phyloP scores from a whole-genome alignment of 2,113 vertebrate species.

The Cyanoderma ruficeps region DNA sequence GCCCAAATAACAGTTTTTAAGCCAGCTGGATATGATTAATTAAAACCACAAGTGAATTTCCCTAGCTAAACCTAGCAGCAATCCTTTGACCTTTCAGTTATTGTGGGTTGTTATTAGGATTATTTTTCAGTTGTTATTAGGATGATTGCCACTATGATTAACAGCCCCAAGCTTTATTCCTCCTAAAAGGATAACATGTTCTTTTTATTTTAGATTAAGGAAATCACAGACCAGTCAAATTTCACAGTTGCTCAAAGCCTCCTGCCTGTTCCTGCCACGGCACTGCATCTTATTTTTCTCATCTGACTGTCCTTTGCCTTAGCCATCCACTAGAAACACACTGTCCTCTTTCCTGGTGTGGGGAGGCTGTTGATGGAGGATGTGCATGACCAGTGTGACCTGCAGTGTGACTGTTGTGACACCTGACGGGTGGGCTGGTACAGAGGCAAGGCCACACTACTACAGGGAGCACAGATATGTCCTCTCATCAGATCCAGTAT shows the following conservation, averaged over 20 bases:
- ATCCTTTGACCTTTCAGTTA: background rate
- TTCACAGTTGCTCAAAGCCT: background rate
- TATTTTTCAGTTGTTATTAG: slow-evolving; percentile 6
- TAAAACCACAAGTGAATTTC: background rate
- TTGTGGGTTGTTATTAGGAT: background rate
- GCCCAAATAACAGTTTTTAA: background rate
- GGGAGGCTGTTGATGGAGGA: background rate
- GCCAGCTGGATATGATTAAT: background rate
- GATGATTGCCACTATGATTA: background rate
- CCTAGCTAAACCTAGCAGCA: background rate
- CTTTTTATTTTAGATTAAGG: background rate
- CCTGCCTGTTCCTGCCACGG: background rate
- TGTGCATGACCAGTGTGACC: background rate
- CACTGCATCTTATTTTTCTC: background rate
- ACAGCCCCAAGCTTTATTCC: background rate
- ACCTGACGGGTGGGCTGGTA: background rate
- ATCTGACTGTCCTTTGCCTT: background rate
- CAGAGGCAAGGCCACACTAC: background rate
- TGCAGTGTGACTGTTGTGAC: background rate
- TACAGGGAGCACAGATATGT: background rate
- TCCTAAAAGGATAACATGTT: background rate
- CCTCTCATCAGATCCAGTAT: background rate
- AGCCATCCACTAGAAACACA: background rate
- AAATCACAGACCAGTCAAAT: background rate
- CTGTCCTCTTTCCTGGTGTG: background rate